Percentiles rank a stretch among this genome's conserved stretches.
Evolutionary conservation across 1,140 invertebrate genomes (phyloP).

Genomic region (Drosophila santomea): DNA sequence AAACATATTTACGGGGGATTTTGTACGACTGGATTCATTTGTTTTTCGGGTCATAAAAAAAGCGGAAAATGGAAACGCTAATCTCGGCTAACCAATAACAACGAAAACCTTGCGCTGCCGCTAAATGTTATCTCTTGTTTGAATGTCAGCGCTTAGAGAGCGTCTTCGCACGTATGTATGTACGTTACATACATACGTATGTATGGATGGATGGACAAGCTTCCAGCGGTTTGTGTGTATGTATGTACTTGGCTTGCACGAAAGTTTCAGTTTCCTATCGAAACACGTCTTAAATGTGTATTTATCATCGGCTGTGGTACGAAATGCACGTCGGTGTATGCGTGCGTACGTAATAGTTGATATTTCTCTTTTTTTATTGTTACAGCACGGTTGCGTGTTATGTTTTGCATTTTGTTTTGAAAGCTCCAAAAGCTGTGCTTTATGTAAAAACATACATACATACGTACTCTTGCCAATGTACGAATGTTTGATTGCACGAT

Average conservation of each 20-base stretch:
- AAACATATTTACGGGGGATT: slow-evolving; percentile 2
- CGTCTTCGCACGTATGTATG: slow-evolving; percentile 27
- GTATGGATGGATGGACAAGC: not conserved
- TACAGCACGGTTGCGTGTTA: slow-evolving; percentile 79
- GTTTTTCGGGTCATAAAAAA: slow-evolving; percentile 27
- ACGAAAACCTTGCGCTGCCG: slow-evolving; percentile 60
- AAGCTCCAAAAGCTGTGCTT: slow-evolving; percentile 79
- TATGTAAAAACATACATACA: slow-evolving; percentile 34
- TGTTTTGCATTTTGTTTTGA: slow-evolving; percentile 80
- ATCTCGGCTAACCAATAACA: slow-evolving; percentile 20
- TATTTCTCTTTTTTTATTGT: slow-evolving; percentile 65
- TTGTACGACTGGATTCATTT: slow-evolving; percentile 8
- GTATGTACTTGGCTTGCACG: slow-evolving; percentile 17
- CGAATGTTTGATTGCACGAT: slow-evolving; percentile 27
- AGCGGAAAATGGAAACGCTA: slow-evolving; percentile 22
- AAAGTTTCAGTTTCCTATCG: slow-evolving; percentile 48
- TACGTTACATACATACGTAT: slow-evolving; percentile 13
- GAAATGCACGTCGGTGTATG: slow-evolving; percentile 23
- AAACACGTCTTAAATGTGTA: slow-evolving; percentile 62
- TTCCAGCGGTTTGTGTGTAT: slow-evolving; percentile 1
- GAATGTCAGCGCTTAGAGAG: slow-evolving; percentile 68
- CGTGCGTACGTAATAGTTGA: slow-evolving; percentile 76
- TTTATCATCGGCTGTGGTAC: slow-evolving; percentile 10
- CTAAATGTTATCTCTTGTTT: slow-evolving; percentile 55
- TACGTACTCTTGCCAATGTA: slow-evolving; percentile 9